phyloP scores from a whole-genome alignment of 2,888 invertebrate genomes.

The Leucophora obtusa region DNA sequence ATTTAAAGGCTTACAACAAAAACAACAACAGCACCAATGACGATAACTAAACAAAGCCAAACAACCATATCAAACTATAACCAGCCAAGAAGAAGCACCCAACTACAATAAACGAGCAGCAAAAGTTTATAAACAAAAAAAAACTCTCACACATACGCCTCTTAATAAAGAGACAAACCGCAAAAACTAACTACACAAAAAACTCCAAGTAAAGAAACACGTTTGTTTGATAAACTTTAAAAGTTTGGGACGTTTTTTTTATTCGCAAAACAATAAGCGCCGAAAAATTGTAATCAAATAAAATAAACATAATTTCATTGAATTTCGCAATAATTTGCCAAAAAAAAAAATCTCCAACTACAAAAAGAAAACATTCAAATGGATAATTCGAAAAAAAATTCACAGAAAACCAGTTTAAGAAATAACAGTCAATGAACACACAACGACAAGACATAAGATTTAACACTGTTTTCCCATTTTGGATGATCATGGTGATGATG shows the following conservation, averaged over 20 bases:
- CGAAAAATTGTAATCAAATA: conserved; percentile 57
- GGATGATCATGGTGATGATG: conserved; percentile 30
- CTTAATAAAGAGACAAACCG: conserved; percentile 32
- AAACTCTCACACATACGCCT: conserved; percentile 54
- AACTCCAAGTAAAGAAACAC: conserved; percentile 34
- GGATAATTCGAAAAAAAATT: conserved; percentile 21
- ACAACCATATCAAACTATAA: conserved; percentile 34
- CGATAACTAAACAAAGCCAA: conserved; percentile 26
- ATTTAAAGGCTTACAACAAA: conserved; percentile 44
- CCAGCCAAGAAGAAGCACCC: conserved; percentile 42
- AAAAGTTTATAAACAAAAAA: conserved; percentile 20
- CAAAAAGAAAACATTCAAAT: conserved; percentile 27
- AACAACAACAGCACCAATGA: conserved; percentile 22
- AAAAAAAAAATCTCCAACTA: conserved; percentile 40
- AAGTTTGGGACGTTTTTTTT: not conserved
- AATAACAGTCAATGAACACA: conserved; percentile 39
- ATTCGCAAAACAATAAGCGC: conserved; percentile 57
- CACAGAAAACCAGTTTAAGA: conserved; percentile 33
- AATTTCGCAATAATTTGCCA: conserved; percentile 66
- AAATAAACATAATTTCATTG: conserved; percentile 59
- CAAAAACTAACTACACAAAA: conserved; percentile 4
- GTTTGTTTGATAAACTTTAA: conserved; percentile 2
- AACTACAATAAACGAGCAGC: conserved; percentile 9
- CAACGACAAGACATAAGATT: conserved; percentile 43
- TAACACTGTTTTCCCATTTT: conserved; percentile 54